phyloP scores from a whole-genome alignment of 2,797 vertebrate genomes.

The Oryzias sinensis region DNA sequence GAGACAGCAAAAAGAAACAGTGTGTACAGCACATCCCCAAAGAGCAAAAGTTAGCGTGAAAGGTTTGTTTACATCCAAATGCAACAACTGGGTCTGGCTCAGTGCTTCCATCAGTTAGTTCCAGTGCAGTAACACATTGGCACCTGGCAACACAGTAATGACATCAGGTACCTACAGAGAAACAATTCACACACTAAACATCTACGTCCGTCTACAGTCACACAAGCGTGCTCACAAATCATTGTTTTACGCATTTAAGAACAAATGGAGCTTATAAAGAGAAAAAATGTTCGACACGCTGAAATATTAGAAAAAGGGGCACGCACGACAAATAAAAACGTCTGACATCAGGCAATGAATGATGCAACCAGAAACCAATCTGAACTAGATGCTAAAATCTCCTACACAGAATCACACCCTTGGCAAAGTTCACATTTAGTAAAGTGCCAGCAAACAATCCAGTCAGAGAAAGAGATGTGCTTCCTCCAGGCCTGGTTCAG shows the following conservation, averaged over 20 bases:
- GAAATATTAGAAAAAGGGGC: conserved; percentile 59
- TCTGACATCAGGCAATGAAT: conserved; percentile 63
- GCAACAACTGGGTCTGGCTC: conserved; percentile 70
- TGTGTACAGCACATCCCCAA: conserved; percentile 56
- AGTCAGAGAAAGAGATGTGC: conserved; percentile 58
- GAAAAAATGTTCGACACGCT: conserved; percentile 47
- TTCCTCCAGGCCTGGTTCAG: conserved; percentile 49
- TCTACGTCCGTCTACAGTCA: conserved; percentile 37
- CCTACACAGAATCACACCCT: conserved; percentile 64
- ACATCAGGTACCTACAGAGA: conserved; percentile 68
- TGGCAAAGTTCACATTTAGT: conserved; percentile 77
- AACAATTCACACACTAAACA: conserved; percentile 41
- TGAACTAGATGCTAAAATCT: conserved; percentile 61
- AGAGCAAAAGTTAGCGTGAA: conserved; percentile 54
- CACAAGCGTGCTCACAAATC: conserved; percentile 34
- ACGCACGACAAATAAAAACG: conserved; percentile 38
- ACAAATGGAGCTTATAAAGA: conserved; percentile 61
- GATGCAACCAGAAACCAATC: conserved; percentile 51
- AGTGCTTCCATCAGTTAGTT: conserved; percentile 73
- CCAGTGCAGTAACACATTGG: conserved; percentile 73
- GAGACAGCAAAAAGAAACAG: conserved; percentile 28
- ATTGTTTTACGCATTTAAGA: conserved; percentile 60
- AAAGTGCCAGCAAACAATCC: conserved; percentile 77
- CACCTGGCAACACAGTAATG: conserved; percentile 64
- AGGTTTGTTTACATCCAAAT: conserved; percentile 74